These are phyloP conservation scores for Spilarctia lutea DNA, from an alignment of 2,888 invertebrate genomes.

Conservation along the genomic window DNA sequence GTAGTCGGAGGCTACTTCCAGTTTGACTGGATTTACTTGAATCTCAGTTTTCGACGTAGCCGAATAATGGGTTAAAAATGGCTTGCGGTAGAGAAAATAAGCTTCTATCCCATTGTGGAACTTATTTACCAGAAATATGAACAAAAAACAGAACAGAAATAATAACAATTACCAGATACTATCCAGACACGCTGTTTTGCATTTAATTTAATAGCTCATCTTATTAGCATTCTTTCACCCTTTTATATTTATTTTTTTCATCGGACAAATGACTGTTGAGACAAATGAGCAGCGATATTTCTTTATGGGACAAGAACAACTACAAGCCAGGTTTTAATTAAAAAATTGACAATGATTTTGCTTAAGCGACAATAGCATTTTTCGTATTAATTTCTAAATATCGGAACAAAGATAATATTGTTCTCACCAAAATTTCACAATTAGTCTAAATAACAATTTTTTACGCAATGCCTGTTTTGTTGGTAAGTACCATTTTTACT, in stretches of 20 bases:
- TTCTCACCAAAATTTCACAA: not conserved
- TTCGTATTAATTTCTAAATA: not conserved
- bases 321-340: not conserved
- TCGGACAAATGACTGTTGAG: not conserved
- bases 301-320: not conserved
- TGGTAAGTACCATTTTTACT: not conserved
- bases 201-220: slow-evolving; percentile 1
- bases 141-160: not conserved
- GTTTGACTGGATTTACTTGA: too few species aligned
- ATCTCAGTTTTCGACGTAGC: too few species aligned
- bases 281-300: not conserved
- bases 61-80: not conserved
- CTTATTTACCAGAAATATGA: not conserved
- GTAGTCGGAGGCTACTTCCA: too few species aligned
- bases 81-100: not conserved
- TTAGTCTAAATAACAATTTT: not conserved
- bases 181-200: not conserved
- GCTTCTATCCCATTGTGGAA: not conserved
- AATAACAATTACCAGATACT: slow-evolving; percentile 1
- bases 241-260: not conserved
- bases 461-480: not conserved
- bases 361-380: not conserved
- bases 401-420: not conserved
- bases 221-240: slow-evolving; percentile 1
- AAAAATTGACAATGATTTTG: not conserved